These are phyloP conservation scores for Drosophila punjabiensis DNA, from an alignment of 1,140 invertebrate species.

Conservation along the genomic window DNA sequence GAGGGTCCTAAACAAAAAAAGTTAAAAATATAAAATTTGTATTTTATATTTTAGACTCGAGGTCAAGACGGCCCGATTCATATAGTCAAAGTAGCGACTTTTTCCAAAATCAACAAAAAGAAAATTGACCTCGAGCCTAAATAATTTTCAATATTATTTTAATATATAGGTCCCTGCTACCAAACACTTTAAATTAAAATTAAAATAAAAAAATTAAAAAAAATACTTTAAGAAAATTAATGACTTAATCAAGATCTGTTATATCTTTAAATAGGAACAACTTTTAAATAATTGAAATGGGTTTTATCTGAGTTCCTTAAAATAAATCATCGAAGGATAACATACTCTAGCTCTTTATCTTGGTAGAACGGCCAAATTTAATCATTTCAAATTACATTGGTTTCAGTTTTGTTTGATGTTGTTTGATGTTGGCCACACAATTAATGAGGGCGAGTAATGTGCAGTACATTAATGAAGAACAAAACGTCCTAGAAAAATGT, in stretches of 20 bases:
- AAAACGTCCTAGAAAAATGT: slow-evolving; percentile 31
- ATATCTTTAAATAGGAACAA: neutral
- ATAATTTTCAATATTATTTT: too few species aligned
- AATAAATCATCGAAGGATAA: neutral
- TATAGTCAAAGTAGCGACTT: too few species aligned
- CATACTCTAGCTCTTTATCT: neutral
- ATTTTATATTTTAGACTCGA: too few species aligned
- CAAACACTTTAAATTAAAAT: neutral
- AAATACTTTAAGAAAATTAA: neutral
- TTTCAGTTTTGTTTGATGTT: slow-evolving; percentile 42
- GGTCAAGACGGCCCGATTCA: too few species aligned
- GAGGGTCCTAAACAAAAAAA: neutral
- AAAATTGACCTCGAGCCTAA: too few species aligned
- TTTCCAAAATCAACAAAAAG: too few species aligned
- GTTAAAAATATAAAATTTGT: neutral
- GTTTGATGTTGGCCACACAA: slow-evolving; percentile 48
- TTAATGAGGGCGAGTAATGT: slow-evolving; percentile 39
- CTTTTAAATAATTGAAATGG: neutral
- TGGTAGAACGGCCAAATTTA: neutral
- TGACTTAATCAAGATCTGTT: neutral
- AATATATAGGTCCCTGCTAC: too few species aligned
- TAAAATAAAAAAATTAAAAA: neutral
- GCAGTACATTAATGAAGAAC: slow-evolving; percentile 29
- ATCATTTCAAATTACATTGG: neutral
- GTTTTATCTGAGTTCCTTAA: neutral